Percentiles rank a stretch among this genome's conserved stretches.
These are phyloP conservation scores for Dryoscopus gambensis DNA, from an alignment of 2,113 vertebrate genomes.

Conservation along the genomic window DNA sequence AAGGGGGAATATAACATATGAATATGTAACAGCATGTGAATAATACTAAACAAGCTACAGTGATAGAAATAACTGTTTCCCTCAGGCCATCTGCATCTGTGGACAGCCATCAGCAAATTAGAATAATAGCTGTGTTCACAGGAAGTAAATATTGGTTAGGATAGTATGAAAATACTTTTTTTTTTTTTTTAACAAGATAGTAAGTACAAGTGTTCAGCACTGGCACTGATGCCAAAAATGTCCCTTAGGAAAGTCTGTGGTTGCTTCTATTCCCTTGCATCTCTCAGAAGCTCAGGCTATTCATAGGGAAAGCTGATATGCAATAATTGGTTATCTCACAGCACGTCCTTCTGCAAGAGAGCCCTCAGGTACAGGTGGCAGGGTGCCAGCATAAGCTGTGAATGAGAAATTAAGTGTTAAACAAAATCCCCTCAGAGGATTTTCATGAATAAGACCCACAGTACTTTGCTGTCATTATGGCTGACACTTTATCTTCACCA, in stretches of 20 bases:
- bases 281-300: not conserved
- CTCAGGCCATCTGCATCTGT: not conserved
- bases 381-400: constrained; percentile 19
- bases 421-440: not conserved
- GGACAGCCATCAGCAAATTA: not conserved
- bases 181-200: not conserved
- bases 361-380: constrained; percentile 46
- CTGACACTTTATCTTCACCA: constrained; percentile 36
- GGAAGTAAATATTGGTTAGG: not conserved
- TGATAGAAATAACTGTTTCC: not conserved
- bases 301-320: not conserved
- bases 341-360: not conserved
- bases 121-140: not conserved
- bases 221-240: not conserved
- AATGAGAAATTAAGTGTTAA: constrained; percentile 51
- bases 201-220: not conserved
- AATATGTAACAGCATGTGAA: not conserved
- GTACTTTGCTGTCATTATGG: constrained; percentile 36
- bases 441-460: constrained; percentile 22
- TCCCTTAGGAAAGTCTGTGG: not conserved
- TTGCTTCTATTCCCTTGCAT: not conserved
- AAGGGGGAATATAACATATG: not conserved
- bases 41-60: not conserved
- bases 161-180: not conserved
- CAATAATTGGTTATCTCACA: constrained; percentile 9